Base-by-base conservation (phyloP, 1,140 invertebrate species). In the Caenorhabditis briggsae region DNA sequence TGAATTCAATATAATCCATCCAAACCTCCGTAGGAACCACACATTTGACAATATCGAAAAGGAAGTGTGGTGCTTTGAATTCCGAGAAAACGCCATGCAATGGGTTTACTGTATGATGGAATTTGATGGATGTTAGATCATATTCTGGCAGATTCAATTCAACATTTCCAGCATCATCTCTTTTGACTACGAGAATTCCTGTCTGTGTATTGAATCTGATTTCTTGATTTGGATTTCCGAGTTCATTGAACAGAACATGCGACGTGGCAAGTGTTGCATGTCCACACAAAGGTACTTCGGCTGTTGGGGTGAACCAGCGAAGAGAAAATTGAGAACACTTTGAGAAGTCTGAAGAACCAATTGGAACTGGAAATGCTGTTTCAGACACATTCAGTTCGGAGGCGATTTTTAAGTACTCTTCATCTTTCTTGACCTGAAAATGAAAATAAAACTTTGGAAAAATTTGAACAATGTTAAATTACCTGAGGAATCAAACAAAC, bases 371-470 rank as follows among this genome's bases (percentile, higher is more conserved):
- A 89, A 94, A 95, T 2, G 94, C 94, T 8, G 94, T 95, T 92
- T 95, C 94, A 20, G 94, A 94, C 12, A 95, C 89, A 89, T 95
- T 95, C 92, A 95, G 94, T 90, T 95, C 94, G 6, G 91, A 88
- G 7, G 94, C 94, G 78, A 95, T 93, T 84, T 93, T 92, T 89
- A 94, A 94, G 86, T 94, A 93, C 0, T 90, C 88, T 14, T 90
- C 90, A 86, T 94, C 94, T 12, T 89, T 82, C n/a, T 94, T 61
- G 2, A 84, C 41, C 91, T 93, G 83, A 23, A 78, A 78, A 20
- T 5, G 14, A 20, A 12, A 11, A 11, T 3, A 1, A 12, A 20
- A 12, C 0, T 33, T 11, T 20, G 11, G 18, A 12, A 23, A 61
- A 25, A 25, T 5, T 25, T 25, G 11, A 20, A 25, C 33, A 33